Base-by-base conservation (phyloP, 2,888 invertebrate genomes). In the Megaustenia siamemsis region DNA sequence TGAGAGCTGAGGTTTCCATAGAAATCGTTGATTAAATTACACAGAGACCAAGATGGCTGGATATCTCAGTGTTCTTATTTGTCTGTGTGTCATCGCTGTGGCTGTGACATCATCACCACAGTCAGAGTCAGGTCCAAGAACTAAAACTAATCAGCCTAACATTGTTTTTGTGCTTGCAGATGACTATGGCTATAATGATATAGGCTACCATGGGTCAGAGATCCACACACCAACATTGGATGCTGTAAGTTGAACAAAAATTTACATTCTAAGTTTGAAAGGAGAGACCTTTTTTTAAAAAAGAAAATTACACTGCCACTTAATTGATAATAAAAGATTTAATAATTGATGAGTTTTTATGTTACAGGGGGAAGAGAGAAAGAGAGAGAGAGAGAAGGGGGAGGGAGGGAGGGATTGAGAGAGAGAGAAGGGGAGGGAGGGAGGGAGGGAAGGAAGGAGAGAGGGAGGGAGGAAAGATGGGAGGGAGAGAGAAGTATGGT, bases 121-220 rank as follows among this genome's bases (percentile, higher is more conserved):
- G n/a, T 0, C 45, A 45, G 45, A 15, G 28, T 28, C 15, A 4
- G 24, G 45, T 12, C 28, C 28, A 1, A 28, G 12, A 1, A 40
- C 35, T 38, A 24, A 63, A 35, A 35, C 79, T 18, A 38, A 53
- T 1, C 69, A 66, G n/a, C 86, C 86, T 18, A 76, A 86, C 56
- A 91, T 93, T 63, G 77, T 93, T 10, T 89, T 93, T 71, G 89
- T 93, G 28, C 78, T 93, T 43, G 93, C 93, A n/a, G 93, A 93
- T 83, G 93, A 93, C 86, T 93, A 91, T 79, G 93, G 93, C 8
- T 93, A 86, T 80, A 87, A 93, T 86, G 93, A 93, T 86, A 88
- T 93, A 43, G 93, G 93, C 4, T 93, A 93, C 82, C 93, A 93
- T 85, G 91, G 90, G 0, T 90, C 92, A 0, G 90, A 91, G 79